Percentiles rank a stretch among this genome's conserved stretches.
These are phyloP conservation scores for Mimumesa dahlbomi DNA, from an alignment of 2,888 invertebrate genomes.

Conservation along the genomic window DNA sequence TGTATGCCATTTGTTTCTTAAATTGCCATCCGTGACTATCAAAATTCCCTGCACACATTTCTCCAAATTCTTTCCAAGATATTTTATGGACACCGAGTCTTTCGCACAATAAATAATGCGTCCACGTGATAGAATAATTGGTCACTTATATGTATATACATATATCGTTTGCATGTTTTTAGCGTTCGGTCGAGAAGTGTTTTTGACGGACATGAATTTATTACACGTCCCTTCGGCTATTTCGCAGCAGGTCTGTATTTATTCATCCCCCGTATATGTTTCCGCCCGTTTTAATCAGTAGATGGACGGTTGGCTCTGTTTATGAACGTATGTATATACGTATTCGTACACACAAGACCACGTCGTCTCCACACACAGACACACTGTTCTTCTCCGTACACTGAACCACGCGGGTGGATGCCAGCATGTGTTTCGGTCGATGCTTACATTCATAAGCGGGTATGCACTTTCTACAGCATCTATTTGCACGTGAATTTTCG, in stretches of 20 bases:
- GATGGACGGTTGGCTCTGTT: conserved; percentile 51
- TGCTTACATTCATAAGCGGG: conserved; percentile 37
- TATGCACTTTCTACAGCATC: conserved; percentile 11
- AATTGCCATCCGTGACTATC: no score
- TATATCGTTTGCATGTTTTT: conserved; percentile 14
- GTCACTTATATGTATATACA: no score
- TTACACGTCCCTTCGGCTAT: conserved; percentile 11
- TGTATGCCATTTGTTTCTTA: no score
- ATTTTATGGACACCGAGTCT: no score
- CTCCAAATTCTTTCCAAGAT: no score
- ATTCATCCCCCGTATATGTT: conserved; percentile 42
- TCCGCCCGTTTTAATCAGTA: conserved; percentile 48
- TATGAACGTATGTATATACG: conserved; percentile 28
- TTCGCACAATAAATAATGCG: no score
- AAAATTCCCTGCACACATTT: no score
- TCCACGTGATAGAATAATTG: no score
- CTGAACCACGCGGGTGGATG: background rate
- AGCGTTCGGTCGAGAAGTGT: conserved; percentile 16
- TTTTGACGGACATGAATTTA: conserved; percentile 21
- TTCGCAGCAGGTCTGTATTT: conserved; percentile 21
- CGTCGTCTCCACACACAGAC: background rate
- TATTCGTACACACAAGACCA: no score
- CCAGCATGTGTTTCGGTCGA: conserved; percentile 8
- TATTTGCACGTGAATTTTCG: conserved; percentile 27
- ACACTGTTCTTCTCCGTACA: conserved; percentile 2